Evolutionary conservation across 2,113 vertebrate species (phyloP).

Genomic region (Dicrurus megarhynchus): DNA sequence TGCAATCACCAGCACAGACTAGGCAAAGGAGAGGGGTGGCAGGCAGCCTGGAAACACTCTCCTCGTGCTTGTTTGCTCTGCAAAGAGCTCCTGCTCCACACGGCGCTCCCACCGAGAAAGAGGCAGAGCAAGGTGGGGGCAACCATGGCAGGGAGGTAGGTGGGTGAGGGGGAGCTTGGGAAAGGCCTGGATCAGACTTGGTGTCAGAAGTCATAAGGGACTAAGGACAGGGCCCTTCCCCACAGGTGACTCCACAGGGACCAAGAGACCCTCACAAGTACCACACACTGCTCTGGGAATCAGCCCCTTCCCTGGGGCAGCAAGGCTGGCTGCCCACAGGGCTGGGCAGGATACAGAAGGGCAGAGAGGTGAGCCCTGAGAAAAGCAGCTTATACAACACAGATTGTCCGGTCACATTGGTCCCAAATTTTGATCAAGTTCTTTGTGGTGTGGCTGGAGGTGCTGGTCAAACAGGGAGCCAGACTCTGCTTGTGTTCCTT

Average conservation of each 20-base stretch:
- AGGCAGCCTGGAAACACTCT: neutral
- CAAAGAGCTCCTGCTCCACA: neutral
- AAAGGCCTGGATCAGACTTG: neutral
- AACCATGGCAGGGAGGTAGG: fast-evolving
- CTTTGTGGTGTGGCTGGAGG: neutral
- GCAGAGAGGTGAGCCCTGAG: neutral
- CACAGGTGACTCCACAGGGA: neutral
- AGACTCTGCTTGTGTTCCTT: neutral
- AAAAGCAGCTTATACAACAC: neutral
- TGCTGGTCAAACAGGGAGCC: neutral
- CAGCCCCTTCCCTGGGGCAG: neutral
- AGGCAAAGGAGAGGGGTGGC: neutral
- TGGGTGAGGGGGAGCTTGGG: too few species aligned
- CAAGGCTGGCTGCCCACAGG: neutral
- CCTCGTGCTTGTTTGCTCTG: neutral
- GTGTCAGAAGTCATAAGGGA: neutral
- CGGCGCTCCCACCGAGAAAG: neutral
- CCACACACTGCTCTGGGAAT: neutral
- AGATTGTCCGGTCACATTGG: neutral
- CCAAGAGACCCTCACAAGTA: too few species aligned
- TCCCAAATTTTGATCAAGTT: neutral
- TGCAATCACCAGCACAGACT: neutral
- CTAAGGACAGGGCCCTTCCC: neutral
- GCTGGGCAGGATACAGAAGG: too few species aligned
- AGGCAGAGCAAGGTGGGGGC: neutral